Percentiles rank a stretch among this genome's conserved stretches.
Evolutionary conservation across 2,888 invertebrate genomes (phyloP).

Genomic region (Drosophila niveifrons): DNA sequence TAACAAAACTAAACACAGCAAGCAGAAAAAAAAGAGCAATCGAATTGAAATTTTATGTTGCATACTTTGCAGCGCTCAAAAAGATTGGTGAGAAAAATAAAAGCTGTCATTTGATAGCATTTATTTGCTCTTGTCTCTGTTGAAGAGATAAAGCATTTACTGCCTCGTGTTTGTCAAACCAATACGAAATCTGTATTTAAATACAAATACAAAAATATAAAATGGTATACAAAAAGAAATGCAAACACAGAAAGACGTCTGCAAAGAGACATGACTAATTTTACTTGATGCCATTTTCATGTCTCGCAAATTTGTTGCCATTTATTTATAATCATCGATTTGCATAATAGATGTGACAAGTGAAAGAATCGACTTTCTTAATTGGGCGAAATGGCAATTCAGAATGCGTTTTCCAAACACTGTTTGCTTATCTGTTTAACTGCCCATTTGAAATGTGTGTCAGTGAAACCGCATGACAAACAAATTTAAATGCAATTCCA

Average conservation of each 20-base stretch:
- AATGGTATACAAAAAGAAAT: slow-evolving; percentile 4
- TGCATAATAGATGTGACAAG: not conserved
- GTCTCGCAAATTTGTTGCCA: slow-evolving; percentile 4
- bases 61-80: slow-evolving; percentile 30
- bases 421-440: not conserved
- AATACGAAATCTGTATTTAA: slow-evolving; percentile 5
- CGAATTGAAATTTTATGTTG: slow-evolving; percentile 14
- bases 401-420: not conserved
- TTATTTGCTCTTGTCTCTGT: slow-evolving; percentile 3
- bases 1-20: slow-evolving; percentile 8
- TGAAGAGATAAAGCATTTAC: not conserved
- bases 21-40: not conserved
- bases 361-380: not conserved
- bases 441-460: slow-evolving; percentile 11
- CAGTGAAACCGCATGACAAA: slow-evolving; percentile 37
- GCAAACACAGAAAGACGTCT: not conserved
- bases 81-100: slow-evolving; percentile 18
- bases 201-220: not conserved
- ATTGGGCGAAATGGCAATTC: not conserved
- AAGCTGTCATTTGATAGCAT: slow-evolving; percentile 14
- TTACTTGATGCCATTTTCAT: slow-evolving; percentile 47
- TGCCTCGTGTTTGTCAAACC: slow-evolving; percentile 1
- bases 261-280: slow-evolving; percentile 35
- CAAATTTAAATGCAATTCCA: slow-evolving; percentile 61
- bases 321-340: not conserved